phyloP scores from a whole-genome alignment of 2,113 vertebrate genomes.

The Zeus faber region DNA sequence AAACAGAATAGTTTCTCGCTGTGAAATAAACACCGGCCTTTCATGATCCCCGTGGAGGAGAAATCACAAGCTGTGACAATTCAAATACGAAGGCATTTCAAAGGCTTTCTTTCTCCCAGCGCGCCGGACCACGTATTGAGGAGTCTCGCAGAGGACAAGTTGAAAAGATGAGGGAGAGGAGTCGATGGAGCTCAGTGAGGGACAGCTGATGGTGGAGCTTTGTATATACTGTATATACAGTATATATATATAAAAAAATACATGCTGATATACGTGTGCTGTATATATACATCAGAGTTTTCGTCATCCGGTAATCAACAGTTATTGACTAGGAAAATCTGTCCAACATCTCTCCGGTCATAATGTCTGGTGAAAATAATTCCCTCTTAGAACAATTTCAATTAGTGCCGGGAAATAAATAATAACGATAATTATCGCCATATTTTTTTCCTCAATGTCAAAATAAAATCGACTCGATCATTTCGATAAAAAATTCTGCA shows the following conservation, averaged over 20 bases:
- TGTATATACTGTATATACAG: conserved; percentile 17
- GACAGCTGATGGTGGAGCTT: conserved; percentile 32
- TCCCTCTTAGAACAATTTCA: no score
- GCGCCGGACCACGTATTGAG: no score
- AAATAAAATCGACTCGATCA: no score
- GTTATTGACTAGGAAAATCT: no score
- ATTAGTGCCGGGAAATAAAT: no score
- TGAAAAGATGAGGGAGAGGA: conserved; percentile 61
- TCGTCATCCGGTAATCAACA: no score
- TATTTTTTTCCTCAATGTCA: no score
- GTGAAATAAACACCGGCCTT: conserved; percentile 34
- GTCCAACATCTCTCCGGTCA: no score
- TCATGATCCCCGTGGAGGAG: conserved; percentile 21
- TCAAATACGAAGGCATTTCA: conserved; percentile 49
- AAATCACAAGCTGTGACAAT: conserved; percentile 33
- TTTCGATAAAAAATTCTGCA: no score
- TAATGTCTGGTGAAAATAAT: no score
- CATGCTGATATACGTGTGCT: neutral
- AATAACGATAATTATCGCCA: no score
- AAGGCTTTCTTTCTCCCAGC: conserved; percentile 37
- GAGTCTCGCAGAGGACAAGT: conserved; percentile 49
- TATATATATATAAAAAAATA: neutral
- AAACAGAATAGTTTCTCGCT: conserved; percentile 29
- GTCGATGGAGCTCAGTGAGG: conserved; percentile 42
- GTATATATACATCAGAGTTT: no score